These are phyloP conservation scores for Torymus tubicola DNA, from an alignment of 2,888 invertebrate genomes.

Conservation along the genomic window DNA sequence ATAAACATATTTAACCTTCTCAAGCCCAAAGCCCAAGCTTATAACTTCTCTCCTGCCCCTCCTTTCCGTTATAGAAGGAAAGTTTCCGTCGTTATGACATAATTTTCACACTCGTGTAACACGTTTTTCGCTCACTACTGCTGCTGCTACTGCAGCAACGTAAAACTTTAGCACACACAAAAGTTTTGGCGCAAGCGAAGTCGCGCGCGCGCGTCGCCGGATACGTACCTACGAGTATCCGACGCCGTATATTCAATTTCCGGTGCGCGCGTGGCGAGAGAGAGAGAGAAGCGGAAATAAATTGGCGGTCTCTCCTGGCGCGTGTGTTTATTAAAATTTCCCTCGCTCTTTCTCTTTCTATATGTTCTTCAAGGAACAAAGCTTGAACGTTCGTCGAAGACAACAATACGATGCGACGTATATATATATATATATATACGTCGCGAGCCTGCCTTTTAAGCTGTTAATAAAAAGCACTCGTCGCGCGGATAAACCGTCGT, in stretches of 20 bases:
- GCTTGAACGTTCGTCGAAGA: too few species aligned
- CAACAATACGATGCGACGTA: too few species aligned
- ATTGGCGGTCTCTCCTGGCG: background rate
- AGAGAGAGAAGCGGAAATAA: background rate
- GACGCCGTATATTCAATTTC: constrained; percentile 1
- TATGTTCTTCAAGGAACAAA: too few species aligned
- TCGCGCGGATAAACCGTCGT: background rate
- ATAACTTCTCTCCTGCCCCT: background rate
- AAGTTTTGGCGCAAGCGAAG: background rate
- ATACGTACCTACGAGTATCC: background rate
- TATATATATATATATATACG: too few species aligned
- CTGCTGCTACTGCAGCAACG: background rate
- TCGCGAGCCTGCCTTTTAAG: background rate
- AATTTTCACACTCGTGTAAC: constrained; percentile 10
- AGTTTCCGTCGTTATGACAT: constrained; percentile 18
- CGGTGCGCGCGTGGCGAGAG: background rate
- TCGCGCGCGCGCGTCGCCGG: background rate
- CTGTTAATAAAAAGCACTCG: constrained; percentile 18
- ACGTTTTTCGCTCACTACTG: background rate
- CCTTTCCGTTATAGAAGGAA: background rate
- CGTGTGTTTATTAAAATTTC: constrained; percentile 2
- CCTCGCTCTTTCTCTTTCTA: background rate
- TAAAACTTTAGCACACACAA: background rate
- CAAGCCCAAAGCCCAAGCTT: constrained; percentile 7
- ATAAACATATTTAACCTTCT: constrained; percentile 40